Conservation (phyloP, 2,888 invertebrate genomes). For the Ectemnius continuus region DNA sequence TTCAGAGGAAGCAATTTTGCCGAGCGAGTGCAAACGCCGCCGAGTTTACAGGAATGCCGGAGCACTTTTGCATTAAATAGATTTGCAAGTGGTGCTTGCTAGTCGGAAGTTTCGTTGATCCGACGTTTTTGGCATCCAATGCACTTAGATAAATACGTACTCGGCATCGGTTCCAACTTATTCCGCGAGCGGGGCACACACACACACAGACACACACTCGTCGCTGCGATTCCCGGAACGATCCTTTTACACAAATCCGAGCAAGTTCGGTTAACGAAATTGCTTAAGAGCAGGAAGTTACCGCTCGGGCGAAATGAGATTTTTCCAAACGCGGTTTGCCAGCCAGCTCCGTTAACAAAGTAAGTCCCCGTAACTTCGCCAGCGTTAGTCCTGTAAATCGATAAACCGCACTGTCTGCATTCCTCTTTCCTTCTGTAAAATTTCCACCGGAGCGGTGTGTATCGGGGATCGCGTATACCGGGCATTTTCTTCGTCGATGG, state of each 20-base stretch:
- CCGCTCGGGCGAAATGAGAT: neutral
- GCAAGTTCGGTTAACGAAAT: neutral
- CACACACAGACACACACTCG: neutral
- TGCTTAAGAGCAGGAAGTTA: neutral
- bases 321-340: neutral
- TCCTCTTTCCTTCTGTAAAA: no score
- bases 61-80: no score
- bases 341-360: neutral
- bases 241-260: neutral
- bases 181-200: no score
- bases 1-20: no score
- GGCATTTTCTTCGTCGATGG: neutral
- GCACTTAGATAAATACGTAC: no score
- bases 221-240: neutral
- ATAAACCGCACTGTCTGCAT: conserved; percentile 3
- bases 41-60: no score
- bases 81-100: no score
- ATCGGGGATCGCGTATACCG: neutral
- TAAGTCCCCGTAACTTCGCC: neutral
- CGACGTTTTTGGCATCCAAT: no score
- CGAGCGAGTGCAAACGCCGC: no score
- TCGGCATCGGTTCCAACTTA: no score
- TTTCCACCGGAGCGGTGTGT: neutral
- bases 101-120: no score
- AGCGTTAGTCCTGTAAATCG: neutral